Conservation (phyloP, 2,797 vertebrate genomes). For the Typhlichthys eigenmanni region DNA sequence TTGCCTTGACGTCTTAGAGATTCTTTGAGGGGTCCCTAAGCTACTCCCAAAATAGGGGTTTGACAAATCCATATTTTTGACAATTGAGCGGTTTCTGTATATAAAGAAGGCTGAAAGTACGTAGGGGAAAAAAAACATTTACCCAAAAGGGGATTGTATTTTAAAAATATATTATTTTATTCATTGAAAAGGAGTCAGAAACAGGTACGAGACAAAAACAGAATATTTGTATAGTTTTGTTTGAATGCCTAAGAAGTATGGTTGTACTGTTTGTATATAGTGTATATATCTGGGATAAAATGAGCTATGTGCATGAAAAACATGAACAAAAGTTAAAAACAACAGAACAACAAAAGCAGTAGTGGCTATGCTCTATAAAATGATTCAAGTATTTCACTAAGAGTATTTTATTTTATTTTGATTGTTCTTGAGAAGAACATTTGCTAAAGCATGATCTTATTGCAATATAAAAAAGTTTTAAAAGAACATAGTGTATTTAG, state of each 20-base stretch:
- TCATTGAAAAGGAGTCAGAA: constrained; percentile 96
- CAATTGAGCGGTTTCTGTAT: constrained; percentile 95
- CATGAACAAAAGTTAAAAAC: constrained; percentile 95
- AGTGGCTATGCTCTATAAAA: constrained; percentile 99
- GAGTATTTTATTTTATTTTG: constrained; percentile 98
- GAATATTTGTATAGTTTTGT: constrained; percentile 99
- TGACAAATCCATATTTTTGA: constrained; percentile 99
- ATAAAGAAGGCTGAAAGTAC: constrained; percentile 92
- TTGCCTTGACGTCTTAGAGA: constrained; percentile 97
- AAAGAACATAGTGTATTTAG: constrained; percentile 93
- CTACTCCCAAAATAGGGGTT: constrained; percentile 91
- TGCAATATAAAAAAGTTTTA: constrained; percentile 85
- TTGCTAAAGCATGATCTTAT: constrained; percentile 99
- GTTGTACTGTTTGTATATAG: constrained; percentile 99
- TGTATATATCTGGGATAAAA: constrained; percentile 97
- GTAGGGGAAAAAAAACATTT: constrained; percentile 91
- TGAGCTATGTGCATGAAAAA: constrained; percentile 99
- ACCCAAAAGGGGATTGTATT: constrained; percentile 99
- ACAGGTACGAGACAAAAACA: constrained; percentile 96
- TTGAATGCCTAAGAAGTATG: constrained; percentile 97
- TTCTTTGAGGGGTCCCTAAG: constrained; percentile 91
- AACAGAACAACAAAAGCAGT: constrained; percentile 95
- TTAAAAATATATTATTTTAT: constrained; percentile 98
- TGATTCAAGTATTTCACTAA: constrained; percentile 99
- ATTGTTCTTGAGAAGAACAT: constrained; percentile 99